Evolutionary conservation across 2,888 invertebrate genomes (phyloP).

Genomic region (Orchesellides sinensis): DNA sequence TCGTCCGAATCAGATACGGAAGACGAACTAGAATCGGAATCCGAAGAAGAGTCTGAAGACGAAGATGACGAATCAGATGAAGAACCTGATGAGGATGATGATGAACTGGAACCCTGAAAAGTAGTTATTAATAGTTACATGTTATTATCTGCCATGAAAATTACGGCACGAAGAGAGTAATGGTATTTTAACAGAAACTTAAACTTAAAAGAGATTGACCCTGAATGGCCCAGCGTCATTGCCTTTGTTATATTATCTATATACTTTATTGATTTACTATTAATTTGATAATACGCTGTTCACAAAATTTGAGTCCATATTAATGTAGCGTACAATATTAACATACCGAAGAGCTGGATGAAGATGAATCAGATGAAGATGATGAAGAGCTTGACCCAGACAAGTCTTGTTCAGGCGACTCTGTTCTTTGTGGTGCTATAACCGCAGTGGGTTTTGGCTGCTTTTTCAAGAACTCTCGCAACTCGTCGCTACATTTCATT

Average conservation of each 20-base stretch:
- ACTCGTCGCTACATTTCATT: constrained; percentile 82
- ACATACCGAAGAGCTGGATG: constrained; percentile 43
- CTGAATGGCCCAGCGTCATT: too few relatives aligned
- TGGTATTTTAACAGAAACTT: too few relatives aligned
- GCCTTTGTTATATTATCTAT: too few relatives aligned
- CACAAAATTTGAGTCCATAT: not conserved
- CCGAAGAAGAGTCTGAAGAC: constrained; percentile 58
- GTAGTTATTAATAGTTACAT: too few relatives aligned
- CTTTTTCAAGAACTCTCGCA: constrained; percentile 91
- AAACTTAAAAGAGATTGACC: too few relatives aligned
- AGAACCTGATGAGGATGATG: constrained; percentile 72
- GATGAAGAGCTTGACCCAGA: constrained; percentile 65
- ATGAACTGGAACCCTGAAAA: constrained; percentile 76
- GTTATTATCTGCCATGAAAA: too few relatives aligned
- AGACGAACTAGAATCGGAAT: constrained; percentile 10
- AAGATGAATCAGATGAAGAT: constrained; percentile 39
- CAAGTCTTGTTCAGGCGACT: constrained; percentile 37
- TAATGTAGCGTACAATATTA: not conserved
- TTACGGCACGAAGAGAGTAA: too few relatives aligned
- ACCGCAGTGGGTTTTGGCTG: constrained; percentile 81
- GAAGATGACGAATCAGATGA: constrained; percentile 46
- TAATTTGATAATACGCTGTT: constrained; percentile 10
- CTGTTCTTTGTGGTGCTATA: constrained; percentile 75
- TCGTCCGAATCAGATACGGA: not conserved
- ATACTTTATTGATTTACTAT: not conserved